Evolutionary conservation across 2,113 vertebrate species (phyloP).

Genomic region (Hippoglossus stenolepis): DNA sequence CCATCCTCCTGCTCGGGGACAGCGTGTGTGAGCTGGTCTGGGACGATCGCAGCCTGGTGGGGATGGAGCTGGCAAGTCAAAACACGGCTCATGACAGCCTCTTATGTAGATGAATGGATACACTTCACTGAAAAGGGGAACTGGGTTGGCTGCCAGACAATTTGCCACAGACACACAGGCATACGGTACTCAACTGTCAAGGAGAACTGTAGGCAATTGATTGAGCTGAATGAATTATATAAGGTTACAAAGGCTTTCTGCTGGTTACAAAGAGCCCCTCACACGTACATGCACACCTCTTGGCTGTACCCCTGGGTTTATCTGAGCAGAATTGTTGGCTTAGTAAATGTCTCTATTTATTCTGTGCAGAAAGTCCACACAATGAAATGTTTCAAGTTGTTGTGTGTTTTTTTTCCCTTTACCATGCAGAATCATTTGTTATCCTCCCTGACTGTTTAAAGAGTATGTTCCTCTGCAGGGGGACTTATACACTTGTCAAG

Average conservation of each 20-base stretch:
- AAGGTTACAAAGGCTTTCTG: conserved; percentile 61
- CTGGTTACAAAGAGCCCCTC: conserved; percentile 42
- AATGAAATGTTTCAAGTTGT: conserved; percentile 39
- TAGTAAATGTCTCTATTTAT: conserved; percentile 61
- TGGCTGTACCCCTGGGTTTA: conserved; percentile 37
- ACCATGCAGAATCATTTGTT: conserved; percentile 61
- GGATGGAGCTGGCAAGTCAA: conserved; percentile 89
- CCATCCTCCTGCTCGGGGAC: conserved; percentile 85
- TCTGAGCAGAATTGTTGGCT: conserved; percentile 42
- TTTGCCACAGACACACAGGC: conserved; percentile 69
- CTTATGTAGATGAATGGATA: conserved; percentile 78
- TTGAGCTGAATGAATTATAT: conserved; percentile 67
- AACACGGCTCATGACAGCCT: conserved; percentile 73
- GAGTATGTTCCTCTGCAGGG: conserved; percentile 60
- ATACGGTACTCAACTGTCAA: conserved; percentile 66
- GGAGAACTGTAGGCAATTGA: conserved; percentile 60
- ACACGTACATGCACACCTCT: conserved; percentile 45
- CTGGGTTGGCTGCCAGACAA: conserved; percentile 72
- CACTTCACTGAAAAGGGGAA: conserved; percentile 67
- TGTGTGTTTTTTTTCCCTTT: conserved; percentile 9
- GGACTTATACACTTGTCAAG: conserved; percentile 80
- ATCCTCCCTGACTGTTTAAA: conserved; percentile 60
- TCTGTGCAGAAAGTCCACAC: conserved; percentile 41
- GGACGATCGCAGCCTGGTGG: conserved; percentile 92
- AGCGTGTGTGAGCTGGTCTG: conserved; percentile 89